Evolutionary conservation across 2,113 vertebrate species (phyloP), one percentile per base, ranked within the genome.

Genomic region (Spheniscus mendiculus): DNA sequence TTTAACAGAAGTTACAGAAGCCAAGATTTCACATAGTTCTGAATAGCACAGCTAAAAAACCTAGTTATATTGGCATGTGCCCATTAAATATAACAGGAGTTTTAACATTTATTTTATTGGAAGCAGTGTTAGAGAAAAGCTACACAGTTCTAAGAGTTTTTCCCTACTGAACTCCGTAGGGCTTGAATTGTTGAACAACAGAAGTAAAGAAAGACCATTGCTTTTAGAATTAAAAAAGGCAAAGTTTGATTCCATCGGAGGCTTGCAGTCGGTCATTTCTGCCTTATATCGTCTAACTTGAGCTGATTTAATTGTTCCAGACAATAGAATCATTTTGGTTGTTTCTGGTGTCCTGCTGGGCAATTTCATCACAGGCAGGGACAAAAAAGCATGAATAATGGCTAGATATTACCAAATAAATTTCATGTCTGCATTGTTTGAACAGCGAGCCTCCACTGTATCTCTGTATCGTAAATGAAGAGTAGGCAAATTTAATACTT

Each of bases 221-320:
- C n/a, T 90, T 93, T 86, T 88, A 52, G 36, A 83, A 81, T 62
- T 40, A 34, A 66, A 80, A 49, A 78, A 61, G 32, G 15, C 11
- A 10, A 65, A 45, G 52, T 83, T 83, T 79, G 45, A 56, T 89
- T 83, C 76, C 34, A 36, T 78, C 0, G 0, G 55, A 82, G 34
- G 55, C n/a, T 89, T 83, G 18, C 58, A 71, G 63, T 47, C 80
- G 84, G 76, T 59, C 76, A 77, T 81, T 93, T 92, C 90, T 92
- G 55, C 76, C 36, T 90, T 95, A 21, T 71, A 84, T 94, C 13
- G 0, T 45, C 79, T 92, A 63, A 83, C 76, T 88, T 94, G 71
- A 55, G 61, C 61, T 96, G 85, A 96, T 95, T 87, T 95, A 91
- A 93, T 96, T 95, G 79, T 89, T 95, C 66, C 77, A 84, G 92